Base-by-base conservation (phyloP, 2,797 vertebrate species). In the Uromys caudimaculatus region DNA sequence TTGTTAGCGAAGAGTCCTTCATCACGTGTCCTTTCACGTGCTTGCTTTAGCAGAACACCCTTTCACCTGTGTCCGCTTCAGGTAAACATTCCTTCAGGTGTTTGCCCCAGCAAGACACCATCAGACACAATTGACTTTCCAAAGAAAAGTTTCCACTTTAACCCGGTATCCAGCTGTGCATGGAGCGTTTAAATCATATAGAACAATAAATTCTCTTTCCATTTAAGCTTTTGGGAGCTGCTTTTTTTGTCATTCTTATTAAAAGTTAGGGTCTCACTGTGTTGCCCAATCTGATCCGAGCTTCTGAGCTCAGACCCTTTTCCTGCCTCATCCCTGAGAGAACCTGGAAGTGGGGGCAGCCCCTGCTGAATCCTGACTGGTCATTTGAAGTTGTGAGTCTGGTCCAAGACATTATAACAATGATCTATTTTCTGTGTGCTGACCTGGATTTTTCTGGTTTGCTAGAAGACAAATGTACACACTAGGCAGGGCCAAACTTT, bases 381-480 rank as follows among this genome's bases (percentile, higher is more conserved):
- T 86, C 52, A 52, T 35, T 52, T 67, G 54, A 82, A 60, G 17
- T 41, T 35, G 82, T 13, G 54, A 92, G 19, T 71, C 69, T 23
- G 69, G 19, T n/a, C 47, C 32, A 47, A 24, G 56, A 16, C 27
- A 71, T 35, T 58, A 58, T 17, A 79, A 60, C n/a, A 54, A 78
- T 76, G 87, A 60, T 44, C 75, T 89, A 12, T 71, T 41, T 81
- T 29, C 13, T 4, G 16, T 2, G 23, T 54, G 35, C 58, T 86
- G 29, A 71, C 56, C 60, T 86, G 9, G 56, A 44, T 38, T 91
- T 78, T 79, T 23, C 69, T 83, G 44, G 82, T 86, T 93, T 83
- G 38, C 60, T 60, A 84, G 84, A 95, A 95, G 79, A 44, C 44
- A 82, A 90, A 82, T 58, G 69, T 78, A 13, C 54, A 94, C 41